A percentile compares a stretch with the other conserved stretches of the same genome.
Conservation (phyloP, 1,140 invertebrate genomes). For the Drosophila kanapiae region DNA sequence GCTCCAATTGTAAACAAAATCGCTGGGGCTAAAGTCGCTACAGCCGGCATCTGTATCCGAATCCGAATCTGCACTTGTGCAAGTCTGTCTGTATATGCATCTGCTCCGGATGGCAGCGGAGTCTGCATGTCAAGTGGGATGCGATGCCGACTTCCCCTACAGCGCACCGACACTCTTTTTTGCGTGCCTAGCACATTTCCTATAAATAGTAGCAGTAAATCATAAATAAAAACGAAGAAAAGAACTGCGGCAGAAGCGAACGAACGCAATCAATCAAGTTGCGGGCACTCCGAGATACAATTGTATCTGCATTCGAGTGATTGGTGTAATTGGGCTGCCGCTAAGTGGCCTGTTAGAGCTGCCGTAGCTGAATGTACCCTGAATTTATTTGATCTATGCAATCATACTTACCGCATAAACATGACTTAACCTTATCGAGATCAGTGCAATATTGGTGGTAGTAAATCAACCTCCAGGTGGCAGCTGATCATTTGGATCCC, state of each 20-base stretch:
- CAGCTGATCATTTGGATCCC: conserved; percentile 58
- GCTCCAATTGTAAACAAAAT: conserved; percentile 80
- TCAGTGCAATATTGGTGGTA: neutral
- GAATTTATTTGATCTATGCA: conserved; percentile 36
- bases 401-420: conserved; percentile 13
- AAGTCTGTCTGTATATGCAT: conserved; percentile 27
- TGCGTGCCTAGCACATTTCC: conserved; percentile 59
- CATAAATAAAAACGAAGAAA: conserved; percentile 48
- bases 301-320: conserved; percentile 43
- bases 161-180: no score
- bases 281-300: conserved; percentile 45
- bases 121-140: conserved; percentile 56
- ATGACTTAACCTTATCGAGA: conserved; percentile 16
- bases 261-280: conserved; percentile 60
- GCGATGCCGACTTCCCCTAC: conserved; percentile 30
- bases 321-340: conserved; percentile 33
- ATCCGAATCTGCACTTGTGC: conserved; percentile 16
- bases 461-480: conserved; percentile 30
- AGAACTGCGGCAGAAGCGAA: conserved; percentile 5
- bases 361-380: conserved; percentile 28
- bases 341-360: conserved; percentile 31
- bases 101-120: conserved; percentile 46
- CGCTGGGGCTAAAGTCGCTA: conserved; percentile 23
- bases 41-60: conserved; percentile 27
- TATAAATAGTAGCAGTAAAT: conserved; percentile 68